phyloP scores from a whole-genome alignment of 2,113 vertebrate species.

The Polypterus bichir region DNA sequence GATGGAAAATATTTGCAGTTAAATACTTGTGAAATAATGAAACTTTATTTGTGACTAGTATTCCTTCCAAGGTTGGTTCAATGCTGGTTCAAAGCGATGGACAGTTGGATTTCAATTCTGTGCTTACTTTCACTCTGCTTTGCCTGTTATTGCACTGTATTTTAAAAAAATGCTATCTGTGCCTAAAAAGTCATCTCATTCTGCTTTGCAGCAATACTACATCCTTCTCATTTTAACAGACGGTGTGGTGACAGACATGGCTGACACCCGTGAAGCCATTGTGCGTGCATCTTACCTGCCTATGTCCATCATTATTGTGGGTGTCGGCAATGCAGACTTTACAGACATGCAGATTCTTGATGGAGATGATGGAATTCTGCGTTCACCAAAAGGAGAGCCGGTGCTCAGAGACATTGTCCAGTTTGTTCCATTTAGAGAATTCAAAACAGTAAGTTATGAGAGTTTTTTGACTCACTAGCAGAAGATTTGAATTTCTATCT shows the following conservation, averaged over 20 bases:
- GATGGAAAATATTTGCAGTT: too few relatives aligned
- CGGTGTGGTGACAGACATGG: conserved; percentile 87
- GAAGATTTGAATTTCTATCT: too few relatives aligned
- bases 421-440: conserved; percentile 88
- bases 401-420: conserved; percentile 84
- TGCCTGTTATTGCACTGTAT: too few relatives aligned
- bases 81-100: too few relatives aligned
- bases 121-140: too few relatives aligned
- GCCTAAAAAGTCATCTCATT: neutral
- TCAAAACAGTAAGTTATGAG: conserved; percentile 72
- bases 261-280: conserved; percentile 83
- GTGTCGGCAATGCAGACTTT: conserved; percentile 88
- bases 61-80: too few relatives aligned
- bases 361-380: conserved; percentile 71
- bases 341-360: conserved; percentile 92
- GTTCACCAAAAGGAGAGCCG: conserved; percentile 74
- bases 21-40: too few relatives aligned
- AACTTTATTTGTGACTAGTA: too few relatives aligned
- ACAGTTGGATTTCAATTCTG: too few relatives aligned
- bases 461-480: too few relatives aligned
- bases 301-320: conserved; percentile 88
- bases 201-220: conserved; percentile 66
- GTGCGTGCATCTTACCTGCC: conserved; percentile 82
- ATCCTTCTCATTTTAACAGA: conserved; percentile 90
- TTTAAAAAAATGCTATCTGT: too few relatives aligned